Evolutionary conservation across 2,797 vertebrate genomes (phyloP), one percentile per base, ranked within the genome.

Genomic region (Gymnoscopelus braueri): DNA sequence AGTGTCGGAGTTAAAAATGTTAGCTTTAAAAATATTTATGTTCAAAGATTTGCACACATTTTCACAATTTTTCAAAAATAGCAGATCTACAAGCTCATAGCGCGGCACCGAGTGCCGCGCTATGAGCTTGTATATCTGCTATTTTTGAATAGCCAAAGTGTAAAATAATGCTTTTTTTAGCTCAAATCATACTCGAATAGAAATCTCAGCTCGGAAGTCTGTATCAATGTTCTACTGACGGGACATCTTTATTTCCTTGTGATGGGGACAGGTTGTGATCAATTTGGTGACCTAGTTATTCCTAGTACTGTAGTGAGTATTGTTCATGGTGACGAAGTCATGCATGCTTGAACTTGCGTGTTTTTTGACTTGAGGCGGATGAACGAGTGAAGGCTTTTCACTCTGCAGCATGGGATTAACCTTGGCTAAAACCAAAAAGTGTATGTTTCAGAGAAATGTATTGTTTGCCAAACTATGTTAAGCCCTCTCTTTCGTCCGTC

Each of bases 381-480:
- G 77, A 84, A 32, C 47, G 69, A 78, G 76, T 12, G 57, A 57
- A 73, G 77, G 66, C 47, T 59, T 69, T 74, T 83, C 69, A 74
- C 54, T 60, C 59, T 63, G 65, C 23, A 58, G 79, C 69, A n/a
- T 49, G 60, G 80, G 85, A 87, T 91, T 90, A 89, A 84, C 81
- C 73, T 65, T 4, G 9, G 68, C 55, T 73, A 61, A 85, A 87
- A 74, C 90, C 77, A 54, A 66, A 66, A 83, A 76, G 88, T 88
- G 87, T 56, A 44, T 44, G 74, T 77, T 82, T 80, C 81, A 88
- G 69, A 66, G 85, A 87, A 81, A 78, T 80, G 86, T 89, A 91
- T 92, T 90, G 85, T 92, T 86, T 82, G 39, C 77, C 82, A 67
- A 80, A 19, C 84, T 81, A 87, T 84, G 84, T 87, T 90, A 84